Conservation (phyloP, 2,888 invertebrate genomes). For the Cryptocephalus primarius region DNA sequence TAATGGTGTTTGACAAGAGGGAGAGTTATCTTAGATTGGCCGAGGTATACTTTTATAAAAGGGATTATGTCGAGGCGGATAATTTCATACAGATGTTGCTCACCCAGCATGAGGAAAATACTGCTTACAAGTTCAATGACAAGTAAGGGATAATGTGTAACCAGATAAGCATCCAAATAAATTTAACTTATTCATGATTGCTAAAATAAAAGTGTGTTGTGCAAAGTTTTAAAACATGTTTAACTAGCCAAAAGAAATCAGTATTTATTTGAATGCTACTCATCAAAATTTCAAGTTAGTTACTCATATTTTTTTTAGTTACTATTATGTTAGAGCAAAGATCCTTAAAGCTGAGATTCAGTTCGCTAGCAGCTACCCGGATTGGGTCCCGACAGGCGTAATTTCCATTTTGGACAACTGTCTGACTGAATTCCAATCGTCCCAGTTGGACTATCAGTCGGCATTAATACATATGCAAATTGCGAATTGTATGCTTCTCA, state of each 20-base stretch:
- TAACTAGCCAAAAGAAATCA: no score
- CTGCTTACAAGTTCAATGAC: slow-evolving; percentile 39
- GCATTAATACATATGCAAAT: slow-evolving; percentile 68
- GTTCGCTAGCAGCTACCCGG: slow-evolving; percentile 41
- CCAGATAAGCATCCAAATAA: background rate
- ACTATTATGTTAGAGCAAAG: slow-evolving; percentile 53
- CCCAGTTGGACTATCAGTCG: slow-evolving; percentile 67
- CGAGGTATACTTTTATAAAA: slow-evolving; percentile 46
- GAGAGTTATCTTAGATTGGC: slow-evolving; percentile 51
- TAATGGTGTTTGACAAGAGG: slow-evolving; percentile 55
- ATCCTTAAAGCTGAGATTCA: slow-evolving; percentile 59
- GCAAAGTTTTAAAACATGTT: no score
- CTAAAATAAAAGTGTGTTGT: no score
- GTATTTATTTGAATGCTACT: no score
- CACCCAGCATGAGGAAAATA: slow-evolving; percentile 43
- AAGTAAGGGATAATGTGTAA: slow-evolving; percentile 20
- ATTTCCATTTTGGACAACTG: slow-evolving; percentile 56
- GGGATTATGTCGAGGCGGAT: slow-evolving; percentile 35
- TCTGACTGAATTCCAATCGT: slow-evolving; percentile 59
- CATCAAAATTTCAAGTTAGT: no score
- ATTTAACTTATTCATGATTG: no score
- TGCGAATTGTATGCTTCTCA: slow-evolving; percentile 63
- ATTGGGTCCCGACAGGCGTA: slow-evolving; percentile 42
- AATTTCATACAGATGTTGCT: slow-evolving; percentile 41
- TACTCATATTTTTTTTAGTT: slow-evolving; percentile 13